phyloP scores from a whole-genome alignment of 2,888 invertebrate species.

The Catocala nupta region DNA sequence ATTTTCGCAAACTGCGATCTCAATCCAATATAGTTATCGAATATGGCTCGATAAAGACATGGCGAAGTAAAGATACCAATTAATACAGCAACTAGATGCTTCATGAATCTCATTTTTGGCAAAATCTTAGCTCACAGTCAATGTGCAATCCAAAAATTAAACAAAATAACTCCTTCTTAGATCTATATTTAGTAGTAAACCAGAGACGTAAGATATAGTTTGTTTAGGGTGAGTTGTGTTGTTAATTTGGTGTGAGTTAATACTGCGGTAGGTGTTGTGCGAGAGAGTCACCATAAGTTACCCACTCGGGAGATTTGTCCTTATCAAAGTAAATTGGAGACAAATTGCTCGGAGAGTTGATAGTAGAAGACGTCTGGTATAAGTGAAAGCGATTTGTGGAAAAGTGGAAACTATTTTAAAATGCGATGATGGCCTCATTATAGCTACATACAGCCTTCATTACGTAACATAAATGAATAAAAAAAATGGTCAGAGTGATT shows the following conservation, averaged over 20 bases:
- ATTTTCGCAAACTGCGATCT: too few relatives aligned
- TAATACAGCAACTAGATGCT: too few relatives aligned
- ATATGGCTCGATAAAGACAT: too few relatives aligned
- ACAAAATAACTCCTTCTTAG: not conserved
- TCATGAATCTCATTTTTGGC: too few relatives aligned
- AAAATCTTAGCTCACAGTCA: too few relatives aligned
- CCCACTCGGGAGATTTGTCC: constrained; percentile 63
- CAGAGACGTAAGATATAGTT: not conserved
- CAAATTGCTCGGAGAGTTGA: constrained; percentile 64
- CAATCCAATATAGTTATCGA: too few relatives aligned
- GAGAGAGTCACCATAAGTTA: constrained; percentile 11
- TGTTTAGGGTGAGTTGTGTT: not conserved
- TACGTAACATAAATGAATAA: too few relatives aligned
- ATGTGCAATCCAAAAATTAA: too few relatives aligned
- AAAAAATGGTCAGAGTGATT: too few relatives aligned
- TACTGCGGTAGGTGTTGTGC: constrained; percentile 7
- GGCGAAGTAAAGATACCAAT: too few relatives aligned
- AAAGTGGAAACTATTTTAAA: not conserved
- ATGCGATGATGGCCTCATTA: too few relatives aligned
- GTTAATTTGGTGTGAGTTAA: constrained; percentile 22
- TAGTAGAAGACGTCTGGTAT: constrained; percentile 10
- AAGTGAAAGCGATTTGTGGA: not conserved
- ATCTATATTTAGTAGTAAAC: not conserved
- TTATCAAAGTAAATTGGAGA: constrained; percentile 72
- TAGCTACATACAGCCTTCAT: too few relatives aligned